Evolutionary conservation across 2,797 vertebrate species (phyloP).

Genomic region (Alosa sapidissima): DNA sequence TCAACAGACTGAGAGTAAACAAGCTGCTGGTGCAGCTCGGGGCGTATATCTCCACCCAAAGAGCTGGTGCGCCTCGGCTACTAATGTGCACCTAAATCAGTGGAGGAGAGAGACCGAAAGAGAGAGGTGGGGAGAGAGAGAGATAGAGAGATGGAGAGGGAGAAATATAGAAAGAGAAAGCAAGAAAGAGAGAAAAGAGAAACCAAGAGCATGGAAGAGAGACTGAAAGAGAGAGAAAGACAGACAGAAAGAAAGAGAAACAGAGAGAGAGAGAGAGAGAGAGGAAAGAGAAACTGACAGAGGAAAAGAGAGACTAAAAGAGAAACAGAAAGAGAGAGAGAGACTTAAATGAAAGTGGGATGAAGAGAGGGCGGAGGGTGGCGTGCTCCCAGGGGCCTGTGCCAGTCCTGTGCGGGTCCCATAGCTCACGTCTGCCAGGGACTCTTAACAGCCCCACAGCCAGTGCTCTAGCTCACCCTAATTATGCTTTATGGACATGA

Average conservation of each 20-base stretch:
- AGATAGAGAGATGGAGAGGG: background rate
- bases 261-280: background rate
- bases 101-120: background rate
- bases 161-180: background rate
- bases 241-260: background rate
- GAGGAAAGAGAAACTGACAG: no score
- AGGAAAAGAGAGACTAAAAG: no score
- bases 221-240: background rate
- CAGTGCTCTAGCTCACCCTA: slow-evolving; percentile 43
- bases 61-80: background rate
- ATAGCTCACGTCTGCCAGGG: slow-evolving; percentile 44
- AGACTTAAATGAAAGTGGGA: no score
- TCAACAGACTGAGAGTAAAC: background rate
- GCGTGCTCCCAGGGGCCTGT: background rate
- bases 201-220: background rate
- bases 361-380: background rate
- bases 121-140: background rate
- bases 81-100: slow-evolving; percentile 4
- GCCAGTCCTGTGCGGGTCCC: background rate
- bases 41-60: background rate
- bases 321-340: no score
- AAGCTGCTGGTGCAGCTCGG: background rate
- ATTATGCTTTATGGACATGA: slow-evolving; percentile 58
- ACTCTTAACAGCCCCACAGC: slow-evolving; percentile 32
- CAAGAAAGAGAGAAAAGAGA: background rate